A percentile compares a stretch with the other conserved stretches of the same genome.
phyloP scores from a whole-genome alignment of 2,113 vertebrate species.

The Megaceryle maxima region DNA sequence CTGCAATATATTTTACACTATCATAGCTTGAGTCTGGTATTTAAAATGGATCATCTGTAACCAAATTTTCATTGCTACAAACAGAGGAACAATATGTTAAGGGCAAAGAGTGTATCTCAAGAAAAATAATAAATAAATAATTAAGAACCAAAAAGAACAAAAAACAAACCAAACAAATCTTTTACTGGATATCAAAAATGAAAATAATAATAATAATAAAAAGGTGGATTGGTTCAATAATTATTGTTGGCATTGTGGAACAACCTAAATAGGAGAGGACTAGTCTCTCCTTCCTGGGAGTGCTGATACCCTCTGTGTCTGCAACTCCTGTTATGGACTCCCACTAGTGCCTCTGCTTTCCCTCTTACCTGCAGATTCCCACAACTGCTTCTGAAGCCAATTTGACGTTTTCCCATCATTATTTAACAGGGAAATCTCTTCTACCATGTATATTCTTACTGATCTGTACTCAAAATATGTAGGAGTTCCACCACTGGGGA shows the following conservation, averaged over 20 bases:
- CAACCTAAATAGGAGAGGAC: neutral
- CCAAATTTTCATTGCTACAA: neutral
- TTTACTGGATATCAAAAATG: neutral
- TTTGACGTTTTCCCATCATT: neutral
- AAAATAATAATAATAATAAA: neutral
- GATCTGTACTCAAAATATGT: constrained; percentile 23
- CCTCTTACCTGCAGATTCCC: neutral
- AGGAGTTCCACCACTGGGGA: constrained; percentile 46
- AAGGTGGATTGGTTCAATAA: neutral
- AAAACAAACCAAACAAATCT: neutral
- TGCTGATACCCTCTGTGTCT: neutral
- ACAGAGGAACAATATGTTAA: neutral
- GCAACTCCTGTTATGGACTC: neutral
- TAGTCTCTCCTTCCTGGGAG: neutral
- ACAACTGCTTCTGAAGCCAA: neutral
- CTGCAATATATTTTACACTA: neutral
- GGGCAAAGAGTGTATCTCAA: neutral
- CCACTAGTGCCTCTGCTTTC: neutral
- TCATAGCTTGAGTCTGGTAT: neutral
- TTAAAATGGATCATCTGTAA: neutral
- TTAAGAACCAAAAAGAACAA: neutral
- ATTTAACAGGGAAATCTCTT: neutral
- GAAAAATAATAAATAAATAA: neutral
- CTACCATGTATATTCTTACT: neutral
- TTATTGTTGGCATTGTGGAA: neutral